Conservation (phyloP, 2,797 vertebrate species). For the Limnodromus scolopaceus region DNA sequence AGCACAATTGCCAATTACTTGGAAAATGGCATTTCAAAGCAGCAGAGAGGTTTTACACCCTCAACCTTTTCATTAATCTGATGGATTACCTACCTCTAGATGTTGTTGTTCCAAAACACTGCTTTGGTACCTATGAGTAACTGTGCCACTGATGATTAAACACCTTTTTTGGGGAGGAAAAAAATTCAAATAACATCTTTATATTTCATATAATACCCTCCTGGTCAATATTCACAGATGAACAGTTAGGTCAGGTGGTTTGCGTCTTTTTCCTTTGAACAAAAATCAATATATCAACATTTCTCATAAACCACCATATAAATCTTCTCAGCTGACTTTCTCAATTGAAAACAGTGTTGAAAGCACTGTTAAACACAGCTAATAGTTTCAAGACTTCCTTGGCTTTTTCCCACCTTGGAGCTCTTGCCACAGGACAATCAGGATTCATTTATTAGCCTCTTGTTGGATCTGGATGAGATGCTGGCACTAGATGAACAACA, state of each 20-base stretch:
- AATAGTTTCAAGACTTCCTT: neutral
- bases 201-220: neutral
- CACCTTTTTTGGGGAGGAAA: fast-evolving
- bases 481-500: neutral
- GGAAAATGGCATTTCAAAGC: neutral
- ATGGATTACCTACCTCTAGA: neutral
- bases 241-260: neutral
- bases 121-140: neutral
- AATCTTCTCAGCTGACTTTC: neutral
- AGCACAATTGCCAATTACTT: neutral
- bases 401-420: neutral
- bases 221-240: neutral
- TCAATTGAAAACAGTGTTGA: neutral
- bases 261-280: neutral
- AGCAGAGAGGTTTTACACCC: neutral
- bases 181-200: neutral
- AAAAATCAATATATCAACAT: neutral
- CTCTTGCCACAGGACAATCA: neutral
- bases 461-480: neutral
- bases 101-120: neutral
- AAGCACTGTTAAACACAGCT: neutral
- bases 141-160: neutral
- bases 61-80: neutral
- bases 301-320: neutral
- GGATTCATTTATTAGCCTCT: neutral